Conservation (phyloP, 1,140 invertebrate species). For the Drosophila eugracilis region DNA sequence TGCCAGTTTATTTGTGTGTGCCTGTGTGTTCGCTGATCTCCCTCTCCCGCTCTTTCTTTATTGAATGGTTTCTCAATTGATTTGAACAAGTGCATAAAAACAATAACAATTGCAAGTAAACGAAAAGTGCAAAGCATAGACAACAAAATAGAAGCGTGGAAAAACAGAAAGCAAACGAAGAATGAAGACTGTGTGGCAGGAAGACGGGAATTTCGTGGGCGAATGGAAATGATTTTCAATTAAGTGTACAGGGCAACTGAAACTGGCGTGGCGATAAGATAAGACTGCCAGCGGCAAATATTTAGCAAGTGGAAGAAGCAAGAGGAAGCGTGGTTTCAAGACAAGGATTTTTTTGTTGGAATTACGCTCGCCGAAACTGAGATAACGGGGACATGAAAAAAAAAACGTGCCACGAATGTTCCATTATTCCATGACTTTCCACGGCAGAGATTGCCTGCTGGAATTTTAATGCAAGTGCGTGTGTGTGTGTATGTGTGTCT, state of each 20-base stretch:
- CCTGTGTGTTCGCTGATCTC: slow-evolving; percentile 30
- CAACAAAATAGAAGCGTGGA: slow-evolving; percentile 33
- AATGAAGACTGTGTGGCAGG: slow-evolving; percentile 41
- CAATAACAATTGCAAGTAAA: slow-evolving; percentile 69
- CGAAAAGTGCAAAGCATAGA: slow-evolving; percentile 58
- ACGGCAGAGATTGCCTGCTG: slow-evolving; percentile 33
- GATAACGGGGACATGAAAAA: slow-evolving; percentile 19
- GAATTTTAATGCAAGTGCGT: slow-evolving; percentile 5
- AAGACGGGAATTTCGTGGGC: slow-evolving; percentile 39
- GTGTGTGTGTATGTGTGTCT: not conserved
- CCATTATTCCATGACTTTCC: slow-evolving; percentile 40
- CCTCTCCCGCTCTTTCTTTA: slow-evolving; percentile 28
- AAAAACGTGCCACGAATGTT: slow-evolving; percentile 33
- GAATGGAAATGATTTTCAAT: slow-evolving; percentile 56
- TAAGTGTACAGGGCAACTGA: slow-evolving; percentile 64
- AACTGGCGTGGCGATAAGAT: slow-evolving; percentile 57
- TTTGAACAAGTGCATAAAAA: slow-evolving; percentile 80
- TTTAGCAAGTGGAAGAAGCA: slow-evolving; percentile 49
- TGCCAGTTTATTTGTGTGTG: slow-evolving; percentile 43
- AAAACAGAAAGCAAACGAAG: slow-evolving; percentile 31
- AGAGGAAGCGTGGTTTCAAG: slow-evolving; percentile 42
- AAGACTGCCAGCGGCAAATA: slow-evolving; percentile 47
- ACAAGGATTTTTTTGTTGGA: slow-evolving; percentile 54
- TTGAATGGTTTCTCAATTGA: slow-evolving; percentile 67
- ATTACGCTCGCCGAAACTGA: slow-evolving; percentile 31